Conservation (phyloP, 2,113 vertebrate genomes). For the Canis aureus region DNA sequence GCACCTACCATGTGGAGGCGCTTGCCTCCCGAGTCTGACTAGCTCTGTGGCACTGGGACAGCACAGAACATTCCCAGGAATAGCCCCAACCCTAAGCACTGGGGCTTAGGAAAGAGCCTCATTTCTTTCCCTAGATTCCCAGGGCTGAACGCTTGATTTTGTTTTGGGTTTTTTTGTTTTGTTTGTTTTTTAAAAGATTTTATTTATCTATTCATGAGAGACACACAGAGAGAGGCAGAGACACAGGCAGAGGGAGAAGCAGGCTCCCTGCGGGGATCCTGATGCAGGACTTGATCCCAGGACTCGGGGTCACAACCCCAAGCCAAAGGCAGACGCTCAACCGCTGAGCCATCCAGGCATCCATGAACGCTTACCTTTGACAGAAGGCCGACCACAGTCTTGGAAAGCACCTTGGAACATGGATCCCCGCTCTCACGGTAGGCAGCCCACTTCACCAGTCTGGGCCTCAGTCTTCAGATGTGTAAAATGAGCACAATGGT, state of each 20-base stretch:
- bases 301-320: too few species aligned
- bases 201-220: too few species aligned
- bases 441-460: neutral
- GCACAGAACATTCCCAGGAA: accelerated
- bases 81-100: neutral
- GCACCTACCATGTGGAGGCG: accelerated
- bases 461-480: neutral
- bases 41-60: accelerated
- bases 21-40: neutral
- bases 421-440: neutral
- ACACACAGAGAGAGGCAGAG: too few species aligned
- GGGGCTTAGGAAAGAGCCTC: neutral
- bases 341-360: too few species aligned
- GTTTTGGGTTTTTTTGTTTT: too few species aligned
- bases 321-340: too few species aligned
- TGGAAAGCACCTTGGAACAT: neutral
- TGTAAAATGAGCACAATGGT: neutral
- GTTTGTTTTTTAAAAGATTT: too few species aligned
- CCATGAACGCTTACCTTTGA: neutral
- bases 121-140: neutral
- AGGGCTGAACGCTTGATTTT: neutral
- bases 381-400: neutral
- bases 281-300: too few species aligned
- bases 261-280: too few species aligned
- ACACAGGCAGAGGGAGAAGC: too few species aligned